Conservation (phyloP, 2,888 invertebrate species). For the Hydrotaea diabolus region DNA sequence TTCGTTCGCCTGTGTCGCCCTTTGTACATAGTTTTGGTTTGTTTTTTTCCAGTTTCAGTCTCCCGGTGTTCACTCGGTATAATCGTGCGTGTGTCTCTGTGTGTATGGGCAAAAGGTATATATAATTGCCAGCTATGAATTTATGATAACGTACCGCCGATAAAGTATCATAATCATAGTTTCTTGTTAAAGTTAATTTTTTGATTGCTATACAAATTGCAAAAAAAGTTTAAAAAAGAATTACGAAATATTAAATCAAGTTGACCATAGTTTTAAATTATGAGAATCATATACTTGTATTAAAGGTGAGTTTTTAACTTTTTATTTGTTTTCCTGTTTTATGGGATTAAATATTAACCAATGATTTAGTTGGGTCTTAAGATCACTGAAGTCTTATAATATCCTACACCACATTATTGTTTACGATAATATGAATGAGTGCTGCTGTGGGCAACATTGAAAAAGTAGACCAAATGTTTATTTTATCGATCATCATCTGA, state of each 20-base stretch:
- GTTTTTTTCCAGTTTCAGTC: not conserved
- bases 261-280: not conserved
- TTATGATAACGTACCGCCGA: not conserved
- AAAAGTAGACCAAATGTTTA: too few relatives aligned
- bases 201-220: not conserved
- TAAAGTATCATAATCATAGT: not conserved
- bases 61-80: not conserved
- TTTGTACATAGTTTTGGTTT: not conserved
- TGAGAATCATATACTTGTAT: too few relatives aligned
- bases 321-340: too few relatives aligned
- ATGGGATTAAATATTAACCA: too few relatives aligned
- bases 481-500: too few relatives aligned
- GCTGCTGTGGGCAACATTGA: too few relatives aligned
- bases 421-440: too few relatives aligned
- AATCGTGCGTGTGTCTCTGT: not conserved
- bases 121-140: slow-evolving; percentile 36
- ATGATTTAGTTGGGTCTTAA: too few relatives aligned
- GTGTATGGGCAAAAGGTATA: slow-evolving; percentile 56
- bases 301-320: not conserved
- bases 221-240: not conserved
- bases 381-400: too few relatives aligned
- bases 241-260: not conserved
- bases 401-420: too few relatives aligned
- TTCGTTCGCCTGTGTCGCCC: not conserved
- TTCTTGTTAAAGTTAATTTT: not conserved